Percentiles rank a stretch among this genome's conserved stretches.
Evolutionary conservation across 2,797 vertebrate genomes (phyloP).

Genomic region (Sebastes cheni): DNA sequence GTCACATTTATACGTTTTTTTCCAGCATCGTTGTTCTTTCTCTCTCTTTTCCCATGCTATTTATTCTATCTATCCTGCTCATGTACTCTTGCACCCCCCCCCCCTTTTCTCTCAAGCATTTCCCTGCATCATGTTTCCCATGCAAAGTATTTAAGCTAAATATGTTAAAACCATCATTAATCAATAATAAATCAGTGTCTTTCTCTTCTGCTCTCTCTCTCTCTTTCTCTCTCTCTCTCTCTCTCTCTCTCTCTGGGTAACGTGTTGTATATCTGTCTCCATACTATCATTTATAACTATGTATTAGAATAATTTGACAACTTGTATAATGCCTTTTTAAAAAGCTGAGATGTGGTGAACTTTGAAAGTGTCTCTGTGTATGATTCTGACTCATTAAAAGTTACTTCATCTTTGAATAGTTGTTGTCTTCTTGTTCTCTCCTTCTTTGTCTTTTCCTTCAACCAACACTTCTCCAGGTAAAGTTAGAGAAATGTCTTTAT

Average conservation of each 20-base stretch:
- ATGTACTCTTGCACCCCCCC: neutral
- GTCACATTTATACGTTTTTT: neutral
- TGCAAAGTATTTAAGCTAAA: conserved; percentile 41
- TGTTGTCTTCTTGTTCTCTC: neutral
- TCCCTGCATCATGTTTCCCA: conserved; percentile 47
- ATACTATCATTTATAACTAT: conserved; percentile 49
- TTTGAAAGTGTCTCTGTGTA: conserved; percentile 54
- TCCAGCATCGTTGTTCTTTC: neutral
- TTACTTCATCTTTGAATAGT: conserved; percentile 49
- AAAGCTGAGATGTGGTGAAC: conserved; percentile 58
- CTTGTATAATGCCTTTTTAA: conserved; percentile 60
- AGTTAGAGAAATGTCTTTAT: too few relatives aligned
- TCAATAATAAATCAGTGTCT: conserved; percentile 32
- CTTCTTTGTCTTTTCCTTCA: too few relatives aligned
- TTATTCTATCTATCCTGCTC: neutral
- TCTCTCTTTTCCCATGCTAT: neutral
- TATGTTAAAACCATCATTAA: conserved; percentile 52
- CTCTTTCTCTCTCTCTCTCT: conserved; percentile 7
- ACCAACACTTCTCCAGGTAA: too few relatives aligned
- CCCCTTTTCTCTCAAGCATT: neutral
- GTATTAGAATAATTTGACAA: conserved; percentile 60
- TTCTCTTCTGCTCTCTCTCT: conserved; percentile 19
- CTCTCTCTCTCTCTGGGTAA: conserved; percentile 13
- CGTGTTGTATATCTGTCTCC: conserved; percentile 50
- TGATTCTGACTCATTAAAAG: conserved; percentile 69